Conservation (phyloP, 2,113 vertebrate genomes). For the Chauna torquata region DNA sequence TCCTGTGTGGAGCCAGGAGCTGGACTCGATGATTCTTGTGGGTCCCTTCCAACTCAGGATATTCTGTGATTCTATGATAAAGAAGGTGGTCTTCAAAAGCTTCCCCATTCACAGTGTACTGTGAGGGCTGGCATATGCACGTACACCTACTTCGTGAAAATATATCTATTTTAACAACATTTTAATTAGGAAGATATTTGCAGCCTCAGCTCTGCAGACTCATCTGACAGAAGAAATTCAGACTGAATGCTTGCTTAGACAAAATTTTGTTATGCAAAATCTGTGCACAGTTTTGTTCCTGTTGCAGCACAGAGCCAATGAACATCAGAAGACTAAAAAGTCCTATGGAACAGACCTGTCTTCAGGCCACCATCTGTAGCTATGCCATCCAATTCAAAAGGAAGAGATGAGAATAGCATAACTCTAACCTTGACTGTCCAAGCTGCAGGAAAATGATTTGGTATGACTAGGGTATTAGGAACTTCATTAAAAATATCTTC, state of each 20-base stretch:
- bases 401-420: background rate
- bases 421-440: background rate
- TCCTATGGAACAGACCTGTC: background rate
- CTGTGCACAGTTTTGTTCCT: background rate
- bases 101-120: background rate
- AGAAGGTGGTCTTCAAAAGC: background rate
- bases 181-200: background rate
- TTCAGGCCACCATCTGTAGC: background rate
- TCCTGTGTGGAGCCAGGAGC: too few species aligned
- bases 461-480: background rate
- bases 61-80: too few species aligned
- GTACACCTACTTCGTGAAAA: background rate
- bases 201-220: background rate
- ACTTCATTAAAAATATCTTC: background rate
- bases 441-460: background rate
- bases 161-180: background rate
- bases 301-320: background rate
- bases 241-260: background rate
- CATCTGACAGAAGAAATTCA: background rate
- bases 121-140: background rate
- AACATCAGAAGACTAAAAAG: background rate
- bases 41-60: too few species aligned
- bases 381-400: background rate
- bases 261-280: background rate
- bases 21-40: too few species aligned